Evolutionary conservation across 1,140 invertebrate genomes (phyloP).

Genomic region (Ips nitidus): DNA sequence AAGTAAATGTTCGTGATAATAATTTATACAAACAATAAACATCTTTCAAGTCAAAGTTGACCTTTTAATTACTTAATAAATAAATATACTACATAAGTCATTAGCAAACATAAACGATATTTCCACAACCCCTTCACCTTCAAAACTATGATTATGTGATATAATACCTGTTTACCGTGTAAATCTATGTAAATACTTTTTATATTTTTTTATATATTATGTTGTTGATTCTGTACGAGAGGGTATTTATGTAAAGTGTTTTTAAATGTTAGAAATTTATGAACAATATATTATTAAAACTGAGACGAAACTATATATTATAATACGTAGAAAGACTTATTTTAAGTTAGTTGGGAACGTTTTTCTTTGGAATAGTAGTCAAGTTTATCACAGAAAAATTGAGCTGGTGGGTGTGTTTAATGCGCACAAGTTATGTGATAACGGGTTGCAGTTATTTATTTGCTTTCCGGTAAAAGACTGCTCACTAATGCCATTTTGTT

Average conservation of each 20-base stretch:
- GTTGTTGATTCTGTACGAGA: conserved; percentile 2
- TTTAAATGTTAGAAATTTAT: conserved; percentile 2
- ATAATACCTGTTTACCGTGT: background rate
- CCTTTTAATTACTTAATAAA: background rate
- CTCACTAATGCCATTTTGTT: too few relatives aligned
- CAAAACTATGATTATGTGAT: conserved; percentile 1
- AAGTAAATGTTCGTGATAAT: background rate
- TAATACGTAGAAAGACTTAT: background rate
- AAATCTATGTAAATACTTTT: conserved; percentile 3
- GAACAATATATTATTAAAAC: background rate
- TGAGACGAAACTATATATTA: too few relatives aligned
- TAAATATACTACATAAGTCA: background rate
- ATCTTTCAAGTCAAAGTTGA: background rate
- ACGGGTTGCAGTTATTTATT: too few relatives aligned
- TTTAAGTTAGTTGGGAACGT: background rate
- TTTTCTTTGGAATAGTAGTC: background rate
- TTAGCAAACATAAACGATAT: background rate
- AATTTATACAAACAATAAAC: background rate
- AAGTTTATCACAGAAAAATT: background rate
- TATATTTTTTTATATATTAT: conserved; percentile 4
- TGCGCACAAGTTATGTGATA: background rate
- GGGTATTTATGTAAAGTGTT: background rate
- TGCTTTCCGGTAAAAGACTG: too few relatives aligned
- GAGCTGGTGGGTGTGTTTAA: background rate
- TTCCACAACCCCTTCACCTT: background rate